phyloP scores from a whole-genome alignment of 2,888 invertebrate genomes.

The Xanthia togata region DNA sequence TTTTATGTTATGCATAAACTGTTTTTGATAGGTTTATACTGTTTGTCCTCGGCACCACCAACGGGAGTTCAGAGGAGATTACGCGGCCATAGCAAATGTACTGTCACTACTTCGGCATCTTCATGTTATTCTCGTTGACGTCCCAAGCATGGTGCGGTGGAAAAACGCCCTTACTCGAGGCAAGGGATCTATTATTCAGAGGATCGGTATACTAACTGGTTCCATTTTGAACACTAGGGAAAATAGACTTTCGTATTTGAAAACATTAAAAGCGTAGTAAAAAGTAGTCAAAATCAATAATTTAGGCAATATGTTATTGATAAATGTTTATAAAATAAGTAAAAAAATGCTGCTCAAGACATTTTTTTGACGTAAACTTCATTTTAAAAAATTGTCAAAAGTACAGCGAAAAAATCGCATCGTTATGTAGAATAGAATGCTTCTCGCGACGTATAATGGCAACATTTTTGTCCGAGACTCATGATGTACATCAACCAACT shows the following conservation, averaged over 20 bases:
- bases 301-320: background rate
- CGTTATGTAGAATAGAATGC: background rate
- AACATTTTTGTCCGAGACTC: too few species aligned
- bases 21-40: too few species aligned
- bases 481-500: too few species aligned
- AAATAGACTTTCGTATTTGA: background rate
- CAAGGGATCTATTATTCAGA: background rate
- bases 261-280: too few species aligned
- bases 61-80: too few species aligned
- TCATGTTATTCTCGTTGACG: too few species aligned
- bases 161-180: background rate
- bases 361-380: background rate
- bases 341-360: too few species aligned
- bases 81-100: too few species aligned
- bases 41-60: too few species aligned
- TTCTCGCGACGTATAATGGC: background rate
- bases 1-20: background rate
- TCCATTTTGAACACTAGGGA: background rate
- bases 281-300: background rate
- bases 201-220: background rate
- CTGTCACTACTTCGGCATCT: too few species aligned
- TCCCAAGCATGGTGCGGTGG: too few species aligned
- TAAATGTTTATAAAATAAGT: background rate
- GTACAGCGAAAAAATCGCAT: background rate
- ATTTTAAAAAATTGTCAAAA: too few species aligned